Percentiles rank a stretch among this genome's conserved stretches.
Conservation (phyloP, 2,113 vertebrate genomes). For the Psammodynastes pulverulentus region DNA sequence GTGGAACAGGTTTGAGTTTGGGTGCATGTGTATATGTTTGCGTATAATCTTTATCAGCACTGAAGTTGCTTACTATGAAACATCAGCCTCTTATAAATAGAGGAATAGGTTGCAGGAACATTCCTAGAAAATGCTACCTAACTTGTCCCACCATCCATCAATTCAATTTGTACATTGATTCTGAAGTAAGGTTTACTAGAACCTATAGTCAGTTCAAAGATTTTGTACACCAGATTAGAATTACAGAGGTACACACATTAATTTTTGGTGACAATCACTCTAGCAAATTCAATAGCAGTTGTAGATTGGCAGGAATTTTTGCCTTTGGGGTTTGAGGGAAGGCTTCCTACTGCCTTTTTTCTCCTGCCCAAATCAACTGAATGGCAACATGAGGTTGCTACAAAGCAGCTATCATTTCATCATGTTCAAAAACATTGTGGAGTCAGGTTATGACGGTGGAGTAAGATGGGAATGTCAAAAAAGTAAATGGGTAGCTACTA, state of each 20-base stretch:
- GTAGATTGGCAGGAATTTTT: neutral
- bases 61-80: neutral
- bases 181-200: neutral
- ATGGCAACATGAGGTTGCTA: neutral
- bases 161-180: neutral
- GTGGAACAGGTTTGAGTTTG: neutral
- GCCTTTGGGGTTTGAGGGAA: neutral
- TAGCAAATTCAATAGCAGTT: neutral
- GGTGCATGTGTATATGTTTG: no score
- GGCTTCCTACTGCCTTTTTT: neutral
- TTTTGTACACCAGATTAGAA: neutral
- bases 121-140: neutral
- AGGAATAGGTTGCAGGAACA: neutral
- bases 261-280: neutral
- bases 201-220: neutral
- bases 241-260: neutral
- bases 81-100: neutral
- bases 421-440: neutral
- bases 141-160: neutral
- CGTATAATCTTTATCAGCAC: neutral
- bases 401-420: neutral
- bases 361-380: neutral
- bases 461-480: neutral
- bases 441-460: neutral
- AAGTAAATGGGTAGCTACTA: neutral